Conservation (phyloP, 2,888 invertebrate species). For the Drosophila birchii region DNA sequence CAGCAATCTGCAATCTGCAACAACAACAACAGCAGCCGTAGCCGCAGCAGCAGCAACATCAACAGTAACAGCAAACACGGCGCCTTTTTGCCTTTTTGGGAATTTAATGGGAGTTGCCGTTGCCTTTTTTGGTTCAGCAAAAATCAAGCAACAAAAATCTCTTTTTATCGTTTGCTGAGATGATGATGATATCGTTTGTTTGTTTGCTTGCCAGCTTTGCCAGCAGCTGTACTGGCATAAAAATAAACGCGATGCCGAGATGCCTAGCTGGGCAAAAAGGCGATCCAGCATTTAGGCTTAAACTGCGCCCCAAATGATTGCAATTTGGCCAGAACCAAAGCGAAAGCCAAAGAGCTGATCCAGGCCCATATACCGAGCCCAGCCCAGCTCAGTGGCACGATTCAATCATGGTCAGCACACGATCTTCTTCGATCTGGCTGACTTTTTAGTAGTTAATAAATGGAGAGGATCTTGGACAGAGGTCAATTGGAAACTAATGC, state of each 20-base stretch:
- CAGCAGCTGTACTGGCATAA: conserved; percentile 22
- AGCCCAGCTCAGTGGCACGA: conserved; percentile 58
- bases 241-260: conserved; percentile 46
- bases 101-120: conserved; percentile 80
- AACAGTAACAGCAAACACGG: conserved; percentile 37
- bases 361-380: conserved; percentile 4
- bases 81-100: conserved; percentile 76
- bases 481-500: conserved; percentile 38
- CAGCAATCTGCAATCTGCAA: conserved; percentile 50
- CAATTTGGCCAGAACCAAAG: conserved; percentile 48
- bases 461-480: conserved; percentile 7
- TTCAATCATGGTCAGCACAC: conserved; percentile 36
- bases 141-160: conserved; percentile 74
- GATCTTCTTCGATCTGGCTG: background rate
- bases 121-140: conserved; percentile 79
- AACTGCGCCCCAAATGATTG: conserved; percentile 47
- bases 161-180: conserved; percentile 63
- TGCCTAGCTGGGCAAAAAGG: conserved; percentile 30
- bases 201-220: conserved; percentile 14
- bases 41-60: conserved; percentile 6
- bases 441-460: conserved; percentile 40
- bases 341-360: background rate
- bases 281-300: conserved; percentile 25
- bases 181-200: conserved; percentile 54
- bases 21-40: conserved; percentile 17